These are phyloP conservation scores for Drosophila triauraria DNA, from an alignment of 1,140 invertebrate species.

Conservation along the genomic window DNA sequence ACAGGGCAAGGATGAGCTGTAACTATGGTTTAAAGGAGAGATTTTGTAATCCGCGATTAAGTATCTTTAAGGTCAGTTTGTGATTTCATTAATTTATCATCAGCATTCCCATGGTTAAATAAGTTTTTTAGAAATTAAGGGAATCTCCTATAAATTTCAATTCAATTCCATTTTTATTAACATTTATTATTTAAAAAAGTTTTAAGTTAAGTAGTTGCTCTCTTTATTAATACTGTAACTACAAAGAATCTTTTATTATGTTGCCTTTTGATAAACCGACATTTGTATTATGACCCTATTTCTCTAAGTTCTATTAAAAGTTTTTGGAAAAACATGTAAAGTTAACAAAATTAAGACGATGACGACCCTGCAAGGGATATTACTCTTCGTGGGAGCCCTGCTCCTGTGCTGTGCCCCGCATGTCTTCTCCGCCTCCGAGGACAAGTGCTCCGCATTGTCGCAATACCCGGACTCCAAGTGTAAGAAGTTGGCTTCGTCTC, in stretches of 20 bases:
- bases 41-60: background rate
- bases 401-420: background rate
- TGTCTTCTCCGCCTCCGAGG: background rate
- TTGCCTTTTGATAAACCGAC: background rate
- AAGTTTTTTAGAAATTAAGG: too few relatives aligned
- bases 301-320: background rate
- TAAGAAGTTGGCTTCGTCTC: background rate
- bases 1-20: constrained; percentile 52
- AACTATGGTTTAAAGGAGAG: background rate
- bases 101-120: background rate
- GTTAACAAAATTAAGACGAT: background rate
- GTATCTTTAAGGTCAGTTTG: background rate
- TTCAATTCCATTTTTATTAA: background rate
- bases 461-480: background rate
- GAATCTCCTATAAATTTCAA: background rate
- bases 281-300: constrained; percentile 9
- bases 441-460: background rate
- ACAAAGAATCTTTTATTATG: background rate
- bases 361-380: background rate
- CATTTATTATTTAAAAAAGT: background rate
- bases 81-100: background rate
- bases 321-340: constrained; percentile 18
- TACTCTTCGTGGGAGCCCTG: constrained; percentile 5
- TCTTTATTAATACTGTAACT: background rate
- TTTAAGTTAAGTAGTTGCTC: too few relatives aligned